phyloP scores from a whole-genome alignment of 2,888 invertebrate genomes.

The Chymomyza fuscimana region DNA sequence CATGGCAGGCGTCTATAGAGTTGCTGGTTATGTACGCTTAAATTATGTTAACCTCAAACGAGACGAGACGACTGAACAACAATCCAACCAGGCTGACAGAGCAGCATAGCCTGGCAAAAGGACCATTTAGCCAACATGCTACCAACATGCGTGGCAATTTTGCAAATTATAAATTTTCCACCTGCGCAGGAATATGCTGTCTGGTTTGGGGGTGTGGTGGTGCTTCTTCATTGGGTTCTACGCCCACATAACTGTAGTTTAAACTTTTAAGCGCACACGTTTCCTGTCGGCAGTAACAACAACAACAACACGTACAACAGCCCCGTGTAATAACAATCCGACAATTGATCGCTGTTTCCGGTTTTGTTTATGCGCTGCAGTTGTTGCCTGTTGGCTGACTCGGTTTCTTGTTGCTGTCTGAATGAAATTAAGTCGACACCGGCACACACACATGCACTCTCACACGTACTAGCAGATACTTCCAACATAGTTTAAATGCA shows the following conservation, averaged over 20 bases:
- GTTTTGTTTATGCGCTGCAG: conserved; percentile 25
- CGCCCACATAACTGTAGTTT: conserved; percentile 53
- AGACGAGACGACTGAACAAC: conserved; percentile 23
- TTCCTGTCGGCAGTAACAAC: conserved; percentile 40
- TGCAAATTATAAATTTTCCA: conserved; percentile 78
- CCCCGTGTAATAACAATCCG: conserved; percentile 37
- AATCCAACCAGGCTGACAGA: conserved; percentile 40
- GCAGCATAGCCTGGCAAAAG: conserved; percentile 29
- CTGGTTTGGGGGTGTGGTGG: conserved; percentile 17
- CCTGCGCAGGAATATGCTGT: conserved; percentile 67
- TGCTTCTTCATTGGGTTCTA: neutral
- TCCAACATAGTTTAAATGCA: conserved; percentile 14
- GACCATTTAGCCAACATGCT: conserved; percentile 60
- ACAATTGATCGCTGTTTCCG: conserved; percentile 73
- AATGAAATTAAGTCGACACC: conserved; percentile 68
- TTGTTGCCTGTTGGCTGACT: conserved; percentile 27
- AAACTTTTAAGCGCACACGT: conserved; percentile 66
- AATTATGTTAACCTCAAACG: conserved; percentile 50
- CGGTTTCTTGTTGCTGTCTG: conserved; percentile 19
- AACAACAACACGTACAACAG: conserved; percentile 18
- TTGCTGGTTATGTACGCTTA: conserved; percentile 20
- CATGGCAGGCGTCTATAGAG: conserved; percentile 8
- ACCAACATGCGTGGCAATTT: conserved; percentile 73
- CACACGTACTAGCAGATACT: conserved; percentile 20
- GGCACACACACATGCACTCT: conserved; percentile 5